A percentile compares a stretch with the other conserved stretches of the same genome.
phyloP scores from a whole-genome alignment of 2,113 vertebrate species.

The Desmodus rotundus region DNA sequence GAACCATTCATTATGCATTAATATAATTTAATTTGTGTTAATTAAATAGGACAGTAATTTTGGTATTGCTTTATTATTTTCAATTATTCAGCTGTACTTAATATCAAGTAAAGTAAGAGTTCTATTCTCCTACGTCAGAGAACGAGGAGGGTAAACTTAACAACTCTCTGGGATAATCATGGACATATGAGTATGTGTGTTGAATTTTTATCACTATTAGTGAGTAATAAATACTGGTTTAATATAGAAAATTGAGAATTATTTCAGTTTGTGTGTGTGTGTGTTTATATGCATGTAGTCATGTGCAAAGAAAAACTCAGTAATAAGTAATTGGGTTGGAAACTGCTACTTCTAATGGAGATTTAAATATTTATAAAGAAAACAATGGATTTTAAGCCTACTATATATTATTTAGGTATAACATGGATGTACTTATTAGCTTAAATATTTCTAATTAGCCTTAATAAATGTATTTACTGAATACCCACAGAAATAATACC shows the following conservation, averaged over 20 bases:
- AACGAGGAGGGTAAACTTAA: neutral
- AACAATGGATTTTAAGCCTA: conserved; percentile 1
- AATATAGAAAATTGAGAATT: neutral
- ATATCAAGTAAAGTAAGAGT: neutral
- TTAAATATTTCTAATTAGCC: conserved; percentile 7
- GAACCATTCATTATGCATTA: neutral
- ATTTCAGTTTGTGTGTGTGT: neutral
- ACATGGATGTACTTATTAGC: neutral
- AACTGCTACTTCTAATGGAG: neutral
- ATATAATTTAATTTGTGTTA: neutral
- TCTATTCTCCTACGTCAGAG: neutral
- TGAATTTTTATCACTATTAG: neutral
- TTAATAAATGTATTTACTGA: conserved; percentile 15
- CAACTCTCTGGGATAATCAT: neutral
- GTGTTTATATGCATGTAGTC: neutral
- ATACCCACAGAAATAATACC: neutral
- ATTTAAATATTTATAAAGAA: conserved; percentile 37
- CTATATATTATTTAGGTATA: conserved; percentile 2
- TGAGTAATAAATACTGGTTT: neutral
- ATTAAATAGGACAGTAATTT: neutral
- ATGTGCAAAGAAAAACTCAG: neutral
- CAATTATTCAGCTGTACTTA: neutral
- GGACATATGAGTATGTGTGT: neutral
- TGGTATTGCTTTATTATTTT: neutral
- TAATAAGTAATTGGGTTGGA: neutral